Base-by-base conservation (phyloP, 1,140 invertebrate species). In the Drosophila jambulina region DNA sequence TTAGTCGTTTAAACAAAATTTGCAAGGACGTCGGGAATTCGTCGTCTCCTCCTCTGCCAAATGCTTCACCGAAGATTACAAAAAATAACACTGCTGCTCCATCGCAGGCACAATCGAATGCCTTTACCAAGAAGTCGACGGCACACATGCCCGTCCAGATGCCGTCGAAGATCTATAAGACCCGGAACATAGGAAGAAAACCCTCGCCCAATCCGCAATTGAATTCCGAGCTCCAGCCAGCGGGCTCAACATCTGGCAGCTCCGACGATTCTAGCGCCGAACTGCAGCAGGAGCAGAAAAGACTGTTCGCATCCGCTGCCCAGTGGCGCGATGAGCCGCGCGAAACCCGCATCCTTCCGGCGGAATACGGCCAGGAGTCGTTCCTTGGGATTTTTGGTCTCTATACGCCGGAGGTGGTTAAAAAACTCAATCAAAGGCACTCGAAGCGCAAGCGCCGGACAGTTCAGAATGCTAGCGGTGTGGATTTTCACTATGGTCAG, bases 401-500 rank as follows among this genome's bases (percentile, higher is more conserved):
- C 8, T 92, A 83, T 38, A 91, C 92, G 1, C 84, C 76, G 2
- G 84, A 90, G 15, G 68, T 83, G 45, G 38, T 82, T 7, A 87
- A 84, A 32, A 91, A 93, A 48, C 62, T 93, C 27, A 86, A 80
- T 49, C 87, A 91, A 45, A 77, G 91, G 0, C 80, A 92, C 40
- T 92, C 92, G n/a, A 91, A 93, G 53, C 77, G 92, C 17, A 92
- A 91, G 63, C 90, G 91, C 15, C 90, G 92, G 23, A 91, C 81
- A 19, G 91, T 93, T 3, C 82, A 91, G 32, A 93, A 84, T 40
- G 92, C 88, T 10, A 91, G 91, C 38, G 80, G 86, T 12, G 75
- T 79, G 19, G 92, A 91, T 54, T 93, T 87, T 63, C 92, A 92
- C 48, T 93, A 93, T 58, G 92, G 92, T n/a, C 91, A 91, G 27